Evolutionary conservation across 1,140 invertebrate species (phyloP), one percentile per base, ranked within the genome.

Genomic region (Sycophaga agraensis): DNA sequence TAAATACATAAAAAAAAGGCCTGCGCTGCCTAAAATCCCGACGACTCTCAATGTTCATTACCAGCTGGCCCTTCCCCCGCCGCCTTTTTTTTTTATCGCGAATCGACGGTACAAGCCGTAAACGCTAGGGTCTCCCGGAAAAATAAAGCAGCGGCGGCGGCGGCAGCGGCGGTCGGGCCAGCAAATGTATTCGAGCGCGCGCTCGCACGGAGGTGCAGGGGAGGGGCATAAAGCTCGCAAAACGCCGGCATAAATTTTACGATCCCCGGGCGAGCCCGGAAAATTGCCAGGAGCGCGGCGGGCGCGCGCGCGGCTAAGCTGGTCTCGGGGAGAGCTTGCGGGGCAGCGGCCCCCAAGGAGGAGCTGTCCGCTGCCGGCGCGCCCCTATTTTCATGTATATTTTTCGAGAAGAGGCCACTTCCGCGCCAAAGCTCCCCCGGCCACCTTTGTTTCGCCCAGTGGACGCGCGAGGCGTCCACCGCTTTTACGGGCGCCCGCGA

Each of bases 181-280:
- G 14, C 14, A 19, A 54, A 31, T 17, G 14, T 54, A 42, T 42
- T 16, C 53, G 24, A 24, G 31, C 31, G n/a, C 26, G 43, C 28
- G 42, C 16, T 17, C 4, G 28, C n/a, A 54, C n/a, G n/a, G 40
- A 19, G 58, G 59, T 34, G 61, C 60, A 48, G 37, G 55, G 59
- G 55, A 60, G 26, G 19, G 31, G 56, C 58, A 65, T 68, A 68
- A 68, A 68, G 58, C 64, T 68, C 68, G 65, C 59, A 66, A 65
- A 68, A 68, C 40, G 66, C 50, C 35, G 45, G 65, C 65, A 72
- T 72, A 70, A 72, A 73, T 70, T 72, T 73, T 73, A 72, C 58
- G 67, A 62, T 37, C 59, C 56, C 59, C 54, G 45, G 46, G 62
- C 66, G 58, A 68, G 63, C 49, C 57, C 50, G 64, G 67, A 68